Evolutionary conservation across 2,797 vertebrate genomes (phyloP).

Genomic region (Kryptopterus vitreolus): DNA sequence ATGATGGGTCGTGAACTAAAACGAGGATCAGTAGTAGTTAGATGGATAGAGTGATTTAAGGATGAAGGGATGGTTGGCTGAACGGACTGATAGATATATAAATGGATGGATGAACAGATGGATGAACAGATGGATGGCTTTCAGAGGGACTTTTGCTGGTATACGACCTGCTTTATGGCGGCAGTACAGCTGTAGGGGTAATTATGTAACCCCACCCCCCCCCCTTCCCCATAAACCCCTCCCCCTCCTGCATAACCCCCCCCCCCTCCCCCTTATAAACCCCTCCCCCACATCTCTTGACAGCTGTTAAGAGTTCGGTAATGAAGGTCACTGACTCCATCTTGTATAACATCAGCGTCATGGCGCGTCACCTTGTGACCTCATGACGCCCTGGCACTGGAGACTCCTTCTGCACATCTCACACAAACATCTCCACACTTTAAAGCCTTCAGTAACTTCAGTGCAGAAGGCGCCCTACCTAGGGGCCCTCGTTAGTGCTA

Average conservation of each 20-base stretch:
- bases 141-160: not conserved
- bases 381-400: not conserved
- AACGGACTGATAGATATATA: not conserved
- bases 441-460: too few species aligned
- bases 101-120: not conserved
- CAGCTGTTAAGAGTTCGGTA: not conserved
- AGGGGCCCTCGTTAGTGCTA: not conserved
- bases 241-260: too few species aligned
- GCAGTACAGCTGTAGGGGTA: not conserved
- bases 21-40: not conserved
- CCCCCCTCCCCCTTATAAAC: too few species aligned
- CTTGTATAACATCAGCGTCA: conserved; percentile 3
- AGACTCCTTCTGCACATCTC: not conserved
- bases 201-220: not conserved
- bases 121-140: not conserved
- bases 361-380: not conserved
- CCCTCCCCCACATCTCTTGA: not conserved
- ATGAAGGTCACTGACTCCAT: not conserved
- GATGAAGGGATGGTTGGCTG: not conserved
- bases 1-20: not conserved
- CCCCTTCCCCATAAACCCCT: not conserved
- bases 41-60: not conserved
- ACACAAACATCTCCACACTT: not conserved
- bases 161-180: not conserved
- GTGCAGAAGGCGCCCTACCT: not conserved